These are phyloP conservation scores for Macaria liturata DNA, from an alignment of 2,888 invertebrate genomes.

Conservation along the genomic window DNA sequence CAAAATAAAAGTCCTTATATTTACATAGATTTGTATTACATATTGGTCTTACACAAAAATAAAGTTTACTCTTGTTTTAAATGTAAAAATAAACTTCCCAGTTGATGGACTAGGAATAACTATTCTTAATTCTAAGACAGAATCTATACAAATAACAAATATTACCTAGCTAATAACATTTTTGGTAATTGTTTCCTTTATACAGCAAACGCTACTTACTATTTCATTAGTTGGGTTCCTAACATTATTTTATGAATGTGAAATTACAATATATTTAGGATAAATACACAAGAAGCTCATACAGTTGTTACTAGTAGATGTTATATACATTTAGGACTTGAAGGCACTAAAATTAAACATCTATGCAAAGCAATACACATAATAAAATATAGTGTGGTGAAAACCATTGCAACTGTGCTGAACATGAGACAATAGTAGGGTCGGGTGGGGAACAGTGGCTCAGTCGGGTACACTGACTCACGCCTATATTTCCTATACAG, in stretches of 20 bases:
- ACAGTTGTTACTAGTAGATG: slow-evolving; percentile 22
- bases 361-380: no score
- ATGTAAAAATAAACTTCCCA: slow-evolving; percentile 81
- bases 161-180: slow-evolving; percentile 66
- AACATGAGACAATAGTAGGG: no score
- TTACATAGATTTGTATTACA: slow-evolving; percentile 77
- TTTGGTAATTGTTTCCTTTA: slow-evolving; percentile 71
- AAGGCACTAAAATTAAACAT: slow-evolving; percentile 4
- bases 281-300: slow-evolving; percentile 52
- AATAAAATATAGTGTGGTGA: no score
- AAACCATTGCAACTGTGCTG: no score
- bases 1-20: slow-evolving; percentile 13
- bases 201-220: slow-evolving; percentile 55
- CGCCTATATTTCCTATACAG: no score
- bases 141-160: slow-evolving; percentile 70
- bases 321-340: slow-evolving; percentile 24
- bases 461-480: no score
- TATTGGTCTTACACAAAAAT: slow-evolving; percentile 81
- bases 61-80: slow-evolving; percentile 72
- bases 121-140: slow-evolving; percentile 71
- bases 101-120: slow-evolving; percentile 67
- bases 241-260: slow-evolving; percentile 9
- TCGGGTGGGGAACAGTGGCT: no score
- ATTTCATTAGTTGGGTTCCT: neutral
- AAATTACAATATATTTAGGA: slow-evolving; percentile 21